Base-by-base conservation (phyloP, 2,797 vertebrate genomes). In the Aldrovandia affinis region DNA sequence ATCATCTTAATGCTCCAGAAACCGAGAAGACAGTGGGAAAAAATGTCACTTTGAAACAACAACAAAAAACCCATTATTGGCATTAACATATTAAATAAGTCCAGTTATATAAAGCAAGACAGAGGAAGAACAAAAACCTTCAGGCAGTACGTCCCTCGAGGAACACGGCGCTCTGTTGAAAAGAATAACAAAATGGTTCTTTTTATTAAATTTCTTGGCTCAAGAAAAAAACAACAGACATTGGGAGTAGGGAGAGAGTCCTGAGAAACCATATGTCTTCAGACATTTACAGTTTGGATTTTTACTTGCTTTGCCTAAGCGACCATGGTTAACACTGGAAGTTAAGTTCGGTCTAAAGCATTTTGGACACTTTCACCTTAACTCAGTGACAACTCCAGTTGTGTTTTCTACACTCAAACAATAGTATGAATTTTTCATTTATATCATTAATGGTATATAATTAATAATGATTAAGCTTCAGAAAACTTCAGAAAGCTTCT, bases 61-160 rank as follows among this genome's bases (percentile, higher is more conserved):
- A 47, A 10, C 18, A 77, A n/a, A 73, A 47, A 77, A n/a, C 12
- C 68, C 73, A 47, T 77, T 77, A 77, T 47, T 77, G 42, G 73
- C 73, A 77, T 77, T 77, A 77, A 47, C 73, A 77, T 77, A 77
- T 77, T 77, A 44, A 77, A 77, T 77, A 77, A 77, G 73, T 77
- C 73, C 73, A 77, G 39, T 77, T 47, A 77, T 77, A 77, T 77
- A 77, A 77, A 44, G 42, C 73, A 47, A 47, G 39, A 77, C 73
- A 25, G 8, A n/a, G 18, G 73, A 77, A 77, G 73, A 77, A 77
- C 73, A 44, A 77, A 39, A 47, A 44, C 39, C 73, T 77, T 6
- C 20, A 10, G 73, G 73, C 42, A 25, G 39, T 25, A 10, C n/a
- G 73, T 77, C 73, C 73, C 73, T 25, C 10, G 73, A 77, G 73